Base-by-base conservation (phyloP, 2,888 invertebrate genomes). In the Megamerina dolium region DNA sequence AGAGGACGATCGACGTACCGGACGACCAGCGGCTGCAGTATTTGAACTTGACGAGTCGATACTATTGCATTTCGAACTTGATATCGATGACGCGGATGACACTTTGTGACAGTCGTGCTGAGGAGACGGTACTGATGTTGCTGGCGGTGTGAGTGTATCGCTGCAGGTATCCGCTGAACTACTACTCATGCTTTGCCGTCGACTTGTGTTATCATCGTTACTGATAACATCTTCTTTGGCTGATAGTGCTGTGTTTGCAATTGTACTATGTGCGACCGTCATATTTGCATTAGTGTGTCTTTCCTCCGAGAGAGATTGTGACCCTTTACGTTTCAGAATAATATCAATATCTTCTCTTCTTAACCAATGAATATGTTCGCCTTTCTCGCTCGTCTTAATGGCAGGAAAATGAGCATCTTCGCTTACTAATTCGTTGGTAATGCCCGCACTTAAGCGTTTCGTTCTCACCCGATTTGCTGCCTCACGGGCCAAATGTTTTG, bases 361-460 rank as follows among this genome's bases (percentile, higher is more conserved):
- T 18, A 62, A 56, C 67, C 68, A 68, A 43, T 66, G 66, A 42
- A 66, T 57, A 43, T 59, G 62, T 32, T 63, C 67, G 31, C 58
- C 58, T 20, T 46, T 54, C 5, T 51, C 47, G 53, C 47, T 51
- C 13, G 40, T 45, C 37, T 58, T 52, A 19, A 52, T 44, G 32
- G 54, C 46, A 48, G 62, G 55, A 51, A 66, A 57, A 43, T 56
- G 46, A 30, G 46, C 32, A 21, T 38, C 34, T 19, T 48, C 9
- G 38, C 36, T 14, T 10, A 35, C 14, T 18, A 16, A 20, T 20
- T 26, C 31, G 13, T 23, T 37, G 32, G 41, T 41, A 3, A 52
- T 48, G 26, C 50, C 48, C 3, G 46, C 56, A 40, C 48, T 57
- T 36, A 50, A 27, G 38, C 54, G 54, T 20, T 52, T 51, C 30